Percentiles rank a stretch among this genome's conserved stretches.
Evolutionary conservation across 2,888 invertebrate genomes (phyloP).

Genomic region (Polydrusus tereticollis): DNA sequence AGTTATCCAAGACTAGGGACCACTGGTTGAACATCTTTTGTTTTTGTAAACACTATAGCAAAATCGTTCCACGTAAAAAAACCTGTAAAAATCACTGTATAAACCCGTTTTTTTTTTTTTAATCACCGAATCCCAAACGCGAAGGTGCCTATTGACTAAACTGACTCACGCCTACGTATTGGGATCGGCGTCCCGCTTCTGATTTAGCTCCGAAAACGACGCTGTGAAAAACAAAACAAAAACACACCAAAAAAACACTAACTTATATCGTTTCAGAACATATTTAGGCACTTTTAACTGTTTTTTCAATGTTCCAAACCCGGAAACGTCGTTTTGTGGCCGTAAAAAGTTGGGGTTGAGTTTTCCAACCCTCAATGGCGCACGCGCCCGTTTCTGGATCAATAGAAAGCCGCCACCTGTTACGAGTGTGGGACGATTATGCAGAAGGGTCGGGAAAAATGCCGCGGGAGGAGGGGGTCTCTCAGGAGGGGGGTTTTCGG

Average conservation of each 20-base stretch:
- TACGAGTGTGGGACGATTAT: constrained; percentile 31
- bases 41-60: constrained; percentile 19
- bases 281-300: constrained; percentile 38
- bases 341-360: constrained; percentile 15
- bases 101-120: not conserved
- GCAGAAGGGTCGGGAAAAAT: constrained; percentile 10
- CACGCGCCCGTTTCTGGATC: constrained; percentile 11
- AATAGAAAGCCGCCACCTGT: constrained; percentile 32
- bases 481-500: not conserved
- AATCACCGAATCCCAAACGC: not conserved
- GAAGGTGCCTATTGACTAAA: constrained; percentile 1
- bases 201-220: not conserved
- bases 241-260: constrained; percentile 3
- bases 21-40: constrained; percentile 47
- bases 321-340: constrained; percentile 26
- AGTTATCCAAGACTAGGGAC: constrained; percentile 36
- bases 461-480: not conserved
- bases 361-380: not conserved
- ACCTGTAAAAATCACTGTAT: not conserved
- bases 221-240: not conserved
- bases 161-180: constrained; percentile 10
- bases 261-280: not conserved
- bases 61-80: not conserved
- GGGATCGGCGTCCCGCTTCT: not conserved
- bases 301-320: constrained; percentile 27